Percentiles rank a stretch among this genome's conserved stretches.
Evolutionary conservation across 2,888 invertebrate species (phyloP).

Genomic region (Arctia plantaginis): DNA sequence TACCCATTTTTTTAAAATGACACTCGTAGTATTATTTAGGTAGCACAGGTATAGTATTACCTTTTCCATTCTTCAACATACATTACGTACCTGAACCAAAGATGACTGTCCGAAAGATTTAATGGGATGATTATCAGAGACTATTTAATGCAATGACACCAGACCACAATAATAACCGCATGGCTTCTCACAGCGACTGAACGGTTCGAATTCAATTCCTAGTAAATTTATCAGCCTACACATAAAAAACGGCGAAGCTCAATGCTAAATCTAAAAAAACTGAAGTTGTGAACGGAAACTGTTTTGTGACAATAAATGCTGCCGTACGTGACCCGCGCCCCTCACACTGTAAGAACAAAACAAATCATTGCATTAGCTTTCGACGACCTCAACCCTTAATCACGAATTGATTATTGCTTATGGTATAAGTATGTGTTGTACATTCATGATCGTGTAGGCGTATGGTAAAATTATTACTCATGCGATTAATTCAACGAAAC

Average conservation of each 20-base stretch:
- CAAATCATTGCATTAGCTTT: constrained; percentile 42
- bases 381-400: constrained; percentile 40
- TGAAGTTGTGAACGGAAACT: neutral
- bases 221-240: too few relatives aligned
- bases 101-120: too few relatives aligned
- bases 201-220: too few relatives aligned
- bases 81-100: too few relatives aligned
- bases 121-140: too few relatives aligned
- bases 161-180: too few relatives aligned
- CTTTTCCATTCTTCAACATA: neutral
- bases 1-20: neutral
- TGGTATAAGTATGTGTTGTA: neutral
- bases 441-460: constrained; percentile 3
- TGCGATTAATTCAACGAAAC: constrained; percentile 19
- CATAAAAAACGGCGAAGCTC: too few relatives aligned
- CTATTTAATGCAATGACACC: too few relatives aligned
- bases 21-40: neutral
- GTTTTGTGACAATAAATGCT: constrained; percentile 19
- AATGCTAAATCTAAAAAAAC: neutral
- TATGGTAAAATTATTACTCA: constrained; percentile 15
- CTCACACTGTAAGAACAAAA: constrained; percentile 33
- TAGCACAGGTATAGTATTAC: neutral
- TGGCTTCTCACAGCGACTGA: too few relatives aligned
- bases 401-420: constrained; percentile 31
- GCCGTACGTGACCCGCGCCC: constrained; percentile 26